Base-by-base conservation (phyloP, 2,113 vertebrate species). In the Podarcis muralis region DNA sequence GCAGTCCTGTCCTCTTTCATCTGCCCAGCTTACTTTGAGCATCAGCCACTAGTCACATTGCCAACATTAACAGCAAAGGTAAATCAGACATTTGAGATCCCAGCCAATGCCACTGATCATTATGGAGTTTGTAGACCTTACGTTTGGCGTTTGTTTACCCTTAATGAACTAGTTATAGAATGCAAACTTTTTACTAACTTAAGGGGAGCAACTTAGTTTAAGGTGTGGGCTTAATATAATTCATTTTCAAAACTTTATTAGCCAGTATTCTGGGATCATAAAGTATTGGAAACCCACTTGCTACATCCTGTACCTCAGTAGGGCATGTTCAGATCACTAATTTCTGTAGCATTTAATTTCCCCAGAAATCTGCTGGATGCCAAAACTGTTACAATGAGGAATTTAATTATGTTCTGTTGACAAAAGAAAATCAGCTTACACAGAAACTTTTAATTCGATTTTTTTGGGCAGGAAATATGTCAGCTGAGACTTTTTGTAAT, bases 291-390 rank as follows among this genome's bases (percentile, higher is more conserved):
- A 66, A 78, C 16, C 12, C 18, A 12, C 11, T 43, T 6, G 65
- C n/a, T 65, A 53, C 48, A 53, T 53, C 6, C 15, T 66, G 13
- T 37, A 32, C n/a, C 48, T 80, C 53, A 13, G 7, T 22, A 2
- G 65, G 23, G 1, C 1, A 0, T 23, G 30, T 15, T 53, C 77
- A 32, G 15, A 87, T 1, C 0, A 0, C 1, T 37, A 11, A 37
- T 87, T n/a, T 13, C 6, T 0, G 1, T 22, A 5, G 86, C 59
- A 0, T 0, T 53, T 2, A 0, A 37, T 30, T 72, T 71, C 1
- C 15, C 77, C 13, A 9, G 53, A 5, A 4, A 0, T 66, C 83
- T 57, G 86, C 1, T 0, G 43, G 48, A 30, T 85, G 20, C 5
- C 22, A 3, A 1, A 22, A 53, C 4, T 2, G 40, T 27, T 59